These are phyloP conservation scores for Apis cerana DNA, from an alignment of 1,140 invertebrate species.

Conservation along the genomic window DNA sequence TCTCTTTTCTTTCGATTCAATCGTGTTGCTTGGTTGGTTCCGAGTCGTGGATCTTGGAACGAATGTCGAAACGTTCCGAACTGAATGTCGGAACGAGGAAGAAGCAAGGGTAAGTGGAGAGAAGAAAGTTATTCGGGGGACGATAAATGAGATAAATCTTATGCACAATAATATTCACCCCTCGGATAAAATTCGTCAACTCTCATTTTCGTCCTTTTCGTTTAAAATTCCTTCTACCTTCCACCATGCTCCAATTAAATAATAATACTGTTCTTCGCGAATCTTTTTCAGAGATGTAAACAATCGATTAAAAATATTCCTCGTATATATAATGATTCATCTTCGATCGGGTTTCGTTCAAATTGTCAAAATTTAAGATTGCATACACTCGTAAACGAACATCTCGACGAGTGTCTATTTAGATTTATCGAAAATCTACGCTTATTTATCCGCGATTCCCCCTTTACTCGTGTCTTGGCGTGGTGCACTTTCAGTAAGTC, in stretches of 20 bases:
- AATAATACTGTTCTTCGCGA: background rate
- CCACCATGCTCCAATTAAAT: no score
- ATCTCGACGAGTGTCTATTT: background rate
- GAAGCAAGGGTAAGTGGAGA: background rate
- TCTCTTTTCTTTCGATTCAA: no score
- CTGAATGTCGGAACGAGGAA: no score
- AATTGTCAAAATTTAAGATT: no score
- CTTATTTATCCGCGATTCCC: background rate
- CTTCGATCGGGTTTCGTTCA: no score
- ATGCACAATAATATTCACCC: conserved; percentile 28
- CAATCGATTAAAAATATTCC: no score
- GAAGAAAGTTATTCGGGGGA: background rate
- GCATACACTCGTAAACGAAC: no score
- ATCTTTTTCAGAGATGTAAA: background rate
- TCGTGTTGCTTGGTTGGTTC: no score
- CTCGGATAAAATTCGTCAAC: conserved; percentile 16
- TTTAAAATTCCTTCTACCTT: background rate
- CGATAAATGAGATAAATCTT: conserved; percentile 36
- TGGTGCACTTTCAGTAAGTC: conserved; percentile 56
- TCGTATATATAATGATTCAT: no score
- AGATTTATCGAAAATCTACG: background rate
- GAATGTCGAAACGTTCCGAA: no score
- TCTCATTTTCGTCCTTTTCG: background rate
- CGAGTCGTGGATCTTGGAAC: no score
- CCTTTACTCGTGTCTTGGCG: conserved; percentile 21